Evolutionary conservation across 1,140 invertebrate genomes (phyloP).

Genomic region (Proctacanthus coquilletti): DNA sequence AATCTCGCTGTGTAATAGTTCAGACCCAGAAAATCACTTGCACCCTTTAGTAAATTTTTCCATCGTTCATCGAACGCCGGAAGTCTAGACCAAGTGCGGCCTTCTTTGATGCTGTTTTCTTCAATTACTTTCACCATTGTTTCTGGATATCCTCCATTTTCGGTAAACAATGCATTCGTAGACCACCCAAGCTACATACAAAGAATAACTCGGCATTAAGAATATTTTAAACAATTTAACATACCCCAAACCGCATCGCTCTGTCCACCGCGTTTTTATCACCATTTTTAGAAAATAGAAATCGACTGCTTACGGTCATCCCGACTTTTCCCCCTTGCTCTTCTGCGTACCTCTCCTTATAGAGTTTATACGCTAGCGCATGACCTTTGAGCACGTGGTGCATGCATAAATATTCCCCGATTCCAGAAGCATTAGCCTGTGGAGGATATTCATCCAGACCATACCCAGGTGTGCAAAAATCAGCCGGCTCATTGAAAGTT

Average conservation of each 20-base stretch:
- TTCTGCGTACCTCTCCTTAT: slow-evolving; percentile 23
- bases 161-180: slow-evolving; percentile 41
- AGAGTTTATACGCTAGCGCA: slow-evolving; percentile 34
- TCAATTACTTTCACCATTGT: slow-evolving; percentile 38
- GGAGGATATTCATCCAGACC: slow-evolving; percentile 23
- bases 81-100: slow-evolving; percentile 34
- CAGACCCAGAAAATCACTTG: slow-evolving; percentile 38
- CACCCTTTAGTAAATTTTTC: slow-evolving; percentile 32
- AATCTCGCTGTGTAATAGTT: slow-evolving; percentile 39
- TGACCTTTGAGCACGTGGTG: slow-evolving; percentile 39
- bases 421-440: slow-evolving; percentile 25
- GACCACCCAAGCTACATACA: slow-evolving; percentile 44
- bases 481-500: slow-evolving; percentile 33
- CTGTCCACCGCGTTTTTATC: slow-evolving; percentile 31
- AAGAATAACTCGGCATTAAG: neutral
- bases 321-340: slow-evolving; percentile 30
- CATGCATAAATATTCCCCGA: slow-evolving; percentile 34
- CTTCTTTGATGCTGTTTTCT: slow-evolving; percentile 35
- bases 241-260: slow-evolving; percentile 34
- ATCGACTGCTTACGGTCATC: slow-evolving; percentile 34
- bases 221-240: neutral
- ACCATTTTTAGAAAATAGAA: slow-evolving; percentile 31
- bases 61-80: slow-evolving; percentile 33
- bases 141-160: slow-evolving; percentile 42
- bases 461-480: slow-evolving; percentile 30